Conservation (phyloP, 2,888 invertebrate species). For the Choristoneura rosaceana region DNA sequence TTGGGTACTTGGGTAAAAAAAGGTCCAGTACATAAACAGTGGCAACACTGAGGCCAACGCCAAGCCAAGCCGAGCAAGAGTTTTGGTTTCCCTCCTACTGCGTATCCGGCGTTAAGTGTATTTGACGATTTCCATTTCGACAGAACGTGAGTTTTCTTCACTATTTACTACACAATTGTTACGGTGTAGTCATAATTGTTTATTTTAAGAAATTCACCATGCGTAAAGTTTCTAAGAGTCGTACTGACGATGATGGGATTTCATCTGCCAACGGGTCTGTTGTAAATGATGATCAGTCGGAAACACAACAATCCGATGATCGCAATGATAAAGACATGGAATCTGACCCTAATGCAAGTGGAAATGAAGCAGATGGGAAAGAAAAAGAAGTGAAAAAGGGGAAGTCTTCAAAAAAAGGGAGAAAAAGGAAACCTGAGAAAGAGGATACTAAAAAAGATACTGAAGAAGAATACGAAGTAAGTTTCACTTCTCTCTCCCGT, state of each 20-base stretch:
- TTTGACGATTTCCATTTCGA: conserved; percentile 21
- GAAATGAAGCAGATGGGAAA: conserved; percentile 50
- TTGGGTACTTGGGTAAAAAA: no score
- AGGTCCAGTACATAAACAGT: not conserved
- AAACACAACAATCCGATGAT: conserved; percentile 46
- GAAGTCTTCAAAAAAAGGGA: conserved; percentile 61
- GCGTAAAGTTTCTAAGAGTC: conserved; percentile 79
- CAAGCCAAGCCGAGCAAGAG: conserved; percentile 32
- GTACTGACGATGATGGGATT: conserved; percentile 76
- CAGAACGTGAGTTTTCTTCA: not conserved
- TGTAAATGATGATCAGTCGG: conserved; percentile 52
- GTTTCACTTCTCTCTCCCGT: conserved; percentile 1
- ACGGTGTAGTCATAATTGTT: conserved; percentile 49
- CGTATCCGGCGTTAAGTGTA: conserved; percentile 19
- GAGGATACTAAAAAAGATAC: conserved; percentile 52
- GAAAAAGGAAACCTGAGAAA: conserved; percentile 70
- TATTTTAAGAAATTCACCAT: conserved; percentile 60
- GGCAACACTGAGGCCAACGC: conserved; percentile 10
- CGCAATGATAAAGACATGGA: conserved; percentile 53
- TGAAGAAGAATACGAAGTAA: conserved; percentile 84
- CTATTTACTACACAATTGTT: conserved; percentile 17
- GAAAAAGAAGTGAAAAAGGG: conserved; percentile 57
- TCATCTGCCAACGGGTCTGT: conserved; percentile 80
- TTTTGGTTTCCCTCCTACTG: conserved; percentile 47
- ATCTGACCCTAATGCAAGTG: conserved; percentile 53